These are phyloP conservation scores for Psittacula echo DNA, from an alignment of 2,797 vertebrate genomes.

Conservation along the genomic window DNA sequence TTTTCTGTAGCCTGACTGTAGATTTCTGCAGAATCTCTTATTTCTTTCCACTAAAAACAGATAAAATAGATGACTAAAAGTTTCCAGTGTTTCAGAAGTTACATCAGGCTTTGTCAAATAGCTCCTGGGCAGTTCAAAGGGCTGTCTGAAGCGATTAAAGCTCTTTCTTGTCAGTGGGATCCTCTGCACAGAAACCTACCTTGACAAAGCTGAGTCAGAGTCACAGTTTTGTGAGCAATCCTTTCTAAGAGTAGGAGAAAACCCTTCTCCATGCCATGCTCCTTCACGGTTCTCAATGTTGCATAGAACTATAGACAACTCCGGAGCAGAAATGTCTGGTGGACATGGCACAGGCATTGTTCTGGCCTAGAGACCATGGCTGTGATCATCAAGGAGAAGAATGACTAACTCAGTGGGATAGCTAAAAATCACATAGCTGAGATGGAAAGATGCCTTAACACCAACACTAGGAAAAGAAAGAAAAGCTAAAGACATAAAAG, in stretches of 20 bases:
- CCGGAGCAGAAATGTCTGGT: conserved; percentile 7
- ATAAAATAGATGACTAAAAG: neutral
- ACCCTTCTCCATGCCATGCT: neutral
- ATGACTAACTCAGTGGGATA: neutral
- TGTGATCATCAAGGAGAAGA: neutral
- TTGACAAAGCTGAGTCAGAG: conserved; percentile 5
- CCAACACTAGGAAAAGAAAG: neutral
- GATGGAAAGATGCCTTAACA: neutral
- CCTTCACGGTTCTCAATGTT: neutral
- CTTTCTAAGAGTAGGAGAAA: conserved; percentile 16
- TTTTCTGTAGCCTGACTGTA: neutral
- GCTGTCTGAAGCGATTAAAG: conserved; percentile 46
- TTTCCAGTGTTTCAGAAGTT: conserved; percentile 35
- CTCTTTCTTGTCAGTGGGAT: neutral
- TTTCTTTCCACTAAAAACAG: neutral
- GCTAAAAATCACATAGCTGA: neutral
- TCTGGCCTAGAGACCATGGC: neutral
- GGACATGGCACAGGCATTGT: neutral
- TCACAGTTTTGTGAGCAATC: neutral
- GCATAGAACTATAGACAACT: neutral
- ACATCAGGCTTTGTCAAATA: neutral
- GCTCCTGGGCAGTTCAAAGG: conserved; percentile 36
- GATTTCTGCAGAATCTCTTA: neutral
- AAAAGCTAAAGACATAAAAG: neutral
- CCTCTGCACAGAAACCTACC: neutral